These are phyloP conservation scores for Drosophila tani DNA, from an alignment of 1,140 invertebrate genomes.

Conservation along the genomic window DNA sequence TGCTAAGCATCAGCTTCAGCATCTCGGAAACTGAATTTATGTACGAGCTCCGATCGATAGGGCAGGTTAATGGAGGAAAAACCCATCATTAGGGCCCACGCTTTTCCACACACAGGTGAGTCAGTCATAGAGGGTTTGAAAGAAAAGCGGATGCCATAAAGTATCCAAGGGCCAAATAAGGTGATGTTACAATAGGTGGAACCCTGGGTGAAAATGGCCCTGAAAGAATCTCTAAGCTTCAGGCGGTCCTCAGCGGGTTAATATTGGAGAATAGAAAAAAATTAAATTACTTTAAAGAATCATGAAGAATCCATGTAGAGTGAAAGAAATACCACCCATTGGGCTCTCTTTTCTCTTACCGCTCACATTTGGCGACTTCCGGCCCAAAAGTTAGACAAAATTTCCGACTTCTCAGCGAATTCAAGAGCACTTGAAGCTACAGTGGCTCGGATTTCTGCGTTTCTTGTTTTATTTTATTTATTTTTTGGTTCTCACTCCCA, in stretches of 20 bases:
- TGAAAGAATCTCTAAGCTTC: constrained; percentile 17
- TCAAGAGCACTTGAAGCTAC: constrained; percentile 65
- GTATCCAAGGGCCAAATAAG: constrained; percentile 23
- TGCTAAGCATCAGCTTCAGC: constrained; percentile 38
- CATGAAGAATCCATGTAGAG: background rate
- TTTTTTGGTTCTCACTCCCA: constrained; percentile 72
- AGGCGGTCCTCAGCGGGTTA: constrained; percentile 57
- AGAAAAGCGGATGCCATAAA: constrained; percentile 62
- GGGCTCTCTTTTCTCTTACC: background rate
- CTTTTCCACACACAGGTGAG: constrained; percentile 33
- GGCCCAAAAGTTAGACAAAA: constrained; percentile 43
- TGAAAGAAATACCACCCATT: constrained; percentile 28
- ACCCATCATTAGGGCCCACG: constrained; percentile 46
- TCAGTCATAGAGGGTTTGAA: constrained; percentile 30
- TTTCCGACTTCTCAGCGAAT: constrained; percentile 40
- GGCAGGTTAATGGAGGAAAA: constrained; percentile 23
- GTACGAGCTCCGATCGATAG: background rate
- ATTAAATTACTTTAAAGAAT: background rate
- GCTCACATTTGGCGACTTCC: constrained; percentile 65
- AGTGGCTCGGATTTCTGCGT: constrained; percentile 43
- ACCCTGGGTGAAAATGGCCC: constrained; percentile 15
- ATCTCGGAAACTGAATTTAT: constrained; percentile 26
- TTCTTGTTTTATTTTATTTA: constrained; percentile 25
- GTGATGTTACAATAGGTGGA: constrained; percentile 18
- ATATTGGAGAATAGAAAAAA: background rate